phyloP scores from a whole-genome alignment of 2,113 vertebrate species.

The Ivindomyrus marchei region DNA sequence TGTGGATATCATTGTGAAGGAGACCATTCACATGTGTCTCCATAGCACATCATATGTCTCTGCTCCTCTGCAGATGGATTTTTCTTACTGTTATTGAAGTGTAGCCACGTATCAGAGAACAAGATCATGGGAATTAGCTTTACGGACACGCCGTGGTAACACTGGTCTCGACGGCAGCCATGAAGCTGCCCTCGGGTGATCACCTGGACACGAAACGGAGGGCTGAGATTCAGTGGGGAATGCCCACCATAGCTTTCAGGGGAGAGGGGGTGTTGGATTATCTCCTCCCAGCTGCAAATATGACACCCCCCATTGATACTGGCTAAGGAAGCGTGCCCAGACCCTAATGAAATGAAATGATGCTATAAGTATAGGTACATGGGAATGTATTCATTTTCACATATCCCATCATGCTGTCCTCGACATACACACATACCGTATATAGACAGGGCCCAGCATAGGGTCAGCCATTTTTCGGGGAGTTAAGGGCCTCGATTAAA shows the following conservation, averaged over 20 bases:
- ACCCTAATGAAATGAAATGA: not conserved
- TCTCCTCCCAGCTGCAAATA: not conserved
- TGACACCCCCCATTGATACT: not conserved
- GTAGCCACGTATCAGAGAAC: not conserved
- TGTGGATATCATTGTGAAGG: not conserved
- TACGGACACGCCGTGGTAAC: not conserved
- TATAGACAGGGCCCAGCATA: not conserved
- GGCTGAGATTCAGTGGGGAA: not conserved
- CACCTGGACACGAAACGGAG: not conserved
- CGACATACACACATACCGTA: not conserved
- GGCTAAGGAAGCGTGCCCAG: not conserved
- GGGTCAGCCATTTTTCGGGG: not conserved
- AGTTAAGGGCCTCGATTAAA: not conserved
- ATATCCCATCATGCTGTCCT: not conserved
- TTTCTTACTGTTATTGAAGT: not conserved
- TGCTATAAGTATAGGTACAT: not conserved
- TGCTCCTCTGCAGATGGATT: not conserved
- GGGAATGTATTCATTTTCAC: not conserved
- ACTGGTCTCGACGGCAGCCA: not conserved
- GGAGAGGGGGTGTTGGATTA: not conserved
- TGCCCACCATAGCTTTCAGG: not conserved
- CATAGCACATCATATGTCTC: not conserved
- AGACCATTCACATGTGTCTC: not conserved
- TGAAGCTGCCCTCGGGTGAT: not conserved
- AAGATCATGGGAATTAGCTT: not conserved